phyloP scores from a whole-genome alignment of 2,797 vertebrate species.

The Gymnothorax javanicus region DNA sequence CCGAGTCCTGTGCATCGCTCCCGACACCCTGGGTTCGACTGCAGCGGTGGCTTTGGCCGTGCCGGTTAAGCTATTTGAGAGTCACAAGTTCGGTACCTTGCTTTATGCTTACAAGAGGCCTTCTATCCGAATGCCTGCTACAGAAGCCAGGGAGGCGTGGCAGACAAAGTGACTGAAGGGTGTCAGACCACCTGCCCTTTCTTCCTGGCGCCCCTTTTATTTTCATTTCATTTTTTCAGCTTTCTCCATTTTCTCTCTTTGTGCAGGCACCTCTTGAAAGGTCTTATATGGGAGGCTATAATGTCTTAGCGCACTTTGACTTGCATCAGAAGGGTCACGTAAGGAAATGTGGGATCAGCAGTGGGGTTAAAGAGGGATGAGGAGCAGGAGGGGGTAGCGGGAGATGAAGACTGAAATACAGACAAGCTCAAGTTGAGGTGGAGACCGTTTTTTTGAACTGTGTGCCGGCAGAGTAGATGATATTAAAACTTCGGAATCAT shows the following conservation, averaged over 20 bases:
- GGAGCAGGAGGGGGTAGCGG: neutral
- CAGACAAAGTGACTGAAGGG: too few relatives aligned
- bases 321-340: too few relatives aligned
- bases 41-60: neutral
- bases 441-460: neutral
- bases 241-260: too few relatives aligned
- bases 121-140: neutral
- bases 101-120: neutral
- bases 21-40: neutral
- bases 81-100: neutral
- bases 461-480: neutral
- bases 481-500: neutral
- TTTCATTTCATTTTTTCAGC: too few relatives aligned
- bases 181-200: neutral
- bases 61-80: neutral
- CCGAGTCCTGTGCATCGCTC: too few relatives aligned
- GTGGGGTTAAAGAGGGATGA: neutral
- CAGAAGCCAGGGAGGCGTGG: neutral
- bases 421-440: neutral
- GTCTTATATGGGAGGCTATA: neutral
- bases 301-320: neutral
- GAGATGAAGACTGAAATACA: neutral
- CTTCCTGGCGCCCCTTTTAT: too few relatives aligned
- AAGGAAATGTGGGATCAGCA: neutral
- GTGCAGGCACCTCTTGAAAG: too few relatives aligned